Evolutionary conservation across 1,140 invertebrate genomes (phyloP).

Genomic region (Leptinotarsa undecemlineata): DNA sequence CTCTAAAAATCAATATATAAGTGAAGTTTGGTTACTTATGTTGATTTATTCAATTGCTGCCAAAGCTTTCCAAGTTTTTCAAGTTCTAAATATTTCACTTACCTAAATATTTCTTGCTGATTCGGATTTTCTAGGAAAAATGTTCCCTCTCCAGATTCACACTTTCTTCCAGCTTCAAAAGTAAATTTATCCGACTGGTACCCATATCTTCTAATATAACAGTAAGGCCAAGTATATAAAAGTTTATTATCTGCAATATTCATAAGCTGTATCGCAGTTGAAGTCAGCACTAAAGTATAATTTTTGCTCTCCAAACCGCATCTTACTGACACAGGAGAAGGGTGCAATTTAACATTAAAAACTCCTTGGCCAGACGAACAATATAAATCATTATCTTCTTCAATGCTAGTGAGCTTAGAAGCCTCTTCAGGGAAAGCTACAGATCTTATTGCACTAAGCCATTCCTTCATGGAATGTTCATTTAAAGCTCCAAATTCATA

Average conservation of each 20-base stretch:
- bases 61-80: too few species aligned
- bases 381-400: slow-evolving; percentile 86
- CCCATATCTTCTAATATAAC: slow-evolving; percentile 82
- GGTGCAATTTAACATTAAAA: slow-evolving; percentile 75
- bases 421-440: slow-evolving; percentile 79
- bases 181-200: slow-evolving; percentile 81
- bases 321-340: slow-evolving; percentile 75
- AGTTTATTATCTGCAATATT: slow-evolving; percentile 66
- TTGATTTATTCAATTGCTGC: too few species aligned
- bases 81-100: slow-evolving; percentile 25
- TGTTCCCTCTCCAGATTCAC: slow-evolving; percentile 81
- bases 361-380: slow-evolving; percentile 79
- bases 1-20: too few species aligned
- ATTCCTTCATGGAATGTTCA: slow-evolving; percentile 73
- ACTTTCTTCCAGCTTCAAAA: slow-evolving; percentile 89
- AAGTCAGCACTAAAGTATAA: slow-evolving; percentile 74
- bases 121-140: slow-evolving; percentile 80
- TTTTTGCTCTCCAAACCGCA: slow-evolving; percentile 71
- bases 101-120: slow-evolving; percentile 77
- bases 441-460: slow-evolving; percentile 76
- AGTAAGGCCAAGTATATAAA: slow-evolving; percentile 84
- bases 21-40: too few species aligned
- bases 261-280: slow-evolving; percentile 73
- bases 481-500: slow-evolving; percentile 73
- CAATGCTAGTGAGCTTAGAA: slow-evolving; percentile 65